phyloP scores from a whole-genome alignment of 2,888 invertebrate genomes.

The Clostera curtula region DNA sequence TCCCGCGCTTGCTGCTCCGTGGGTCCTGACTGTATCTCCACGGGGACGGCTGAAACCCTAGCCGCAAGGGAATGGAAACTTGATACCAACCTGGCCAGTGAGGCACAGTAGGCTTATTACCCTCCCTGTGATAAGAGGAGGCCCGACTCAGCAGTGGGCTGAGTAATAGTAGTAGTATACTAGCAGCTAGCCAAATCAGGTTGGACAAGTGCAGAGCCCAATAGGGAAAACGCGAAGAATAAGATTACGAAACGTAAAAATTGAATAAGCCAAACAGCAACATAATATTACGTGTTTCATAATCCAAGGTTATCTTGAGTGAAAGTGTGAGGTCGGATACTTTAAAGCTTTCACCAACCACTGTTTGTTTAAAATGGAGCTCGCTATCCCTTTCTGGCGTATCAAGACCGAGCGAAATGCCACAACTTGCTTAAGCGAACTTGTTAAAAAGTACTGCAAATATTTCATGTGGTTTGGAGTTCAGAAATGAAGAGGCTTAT shows the following conservation, averaged over 20 bases:
- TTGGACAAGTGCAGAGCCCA: no score
- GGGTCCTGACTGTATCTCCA: no score
- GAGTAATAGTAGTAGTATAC: no score
- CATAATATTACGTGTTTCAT: slow-evolving; percentile 45
- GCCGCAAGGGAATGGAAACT: no score
- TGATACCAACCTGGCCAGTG: no score
- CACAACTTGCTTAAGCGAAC: slow-evolving; percentile 10
- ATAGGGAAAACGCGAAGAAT: no score
- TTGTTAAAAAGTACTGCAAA: slow-evolving; percentile 20
- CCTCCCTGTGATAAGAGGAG: no score
- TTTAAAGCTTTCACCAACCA: slow-evolving; percentile 45
- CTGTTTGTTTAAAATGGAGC: slow-evolving; percentile 21
- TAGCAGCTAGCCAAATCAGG: no score
- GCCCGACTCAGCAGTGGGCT: no score
- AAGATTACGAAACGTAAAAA: slow-evolving; percentile 19
- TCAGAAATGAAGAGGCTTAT: slow-evolving; percentile 2
- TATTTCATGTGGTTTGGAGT: slow-evolving; percentile 8
- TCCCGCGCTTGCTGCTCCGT: no score
- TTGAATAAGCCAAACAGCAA: slow-evolving; percentile 32
- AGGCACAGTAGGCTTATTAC: no score
- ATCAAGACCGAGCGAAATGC: slow-evolving; percentile 12
- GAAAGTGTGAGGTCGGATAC: slow-evolving; percentile 48
- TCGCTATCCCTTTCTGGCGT: slow-evolving; percentile 23
- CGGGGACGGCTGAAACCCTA: no score
- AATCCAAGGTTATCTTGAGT: slow-evolving; percentile 54